Evolutionary conservation across 2,888 invertebrate genomes (phyloP).

Genomic region (Mythimna pallens): DNA sequence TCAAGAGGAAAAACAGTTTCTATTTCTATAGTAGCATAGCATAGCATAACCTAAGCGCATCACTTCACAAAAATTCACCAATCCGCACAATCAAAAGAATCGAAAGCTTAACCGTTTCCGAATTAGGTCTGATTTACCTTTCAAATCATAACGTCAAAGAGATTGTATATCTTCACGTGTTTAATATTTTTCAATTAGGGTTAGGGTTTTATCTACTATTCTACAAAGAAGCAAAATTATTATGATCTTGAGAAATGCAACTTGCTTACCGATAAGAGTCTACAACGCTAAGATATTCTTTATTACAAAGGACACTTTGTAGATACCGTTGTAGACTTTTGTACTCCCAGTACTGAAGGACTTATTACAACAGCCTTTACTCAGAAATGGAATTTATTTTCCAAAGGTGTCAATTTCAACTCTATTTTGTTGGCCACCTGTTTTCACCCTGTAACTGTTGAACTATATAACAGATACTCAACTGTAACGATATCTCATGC

Average conservation of each 20-base stretch:
- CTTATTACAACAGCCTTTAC: background rate
- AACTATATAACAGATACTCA: background rate
- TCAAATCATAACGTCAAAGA: constrained; percentile 3
- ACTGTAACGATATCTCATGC: background rate
- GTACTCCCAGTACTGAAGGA: background rate
- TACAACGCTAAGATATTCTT: background rate
- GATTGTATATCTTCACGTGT: constrained; percentile 3
- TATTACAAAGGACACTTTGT: background rate
- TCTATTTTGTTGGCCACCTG: background rate
- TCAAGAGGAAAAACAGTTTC: background rate
- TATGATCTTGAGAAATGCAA: constrained; percentile 18
- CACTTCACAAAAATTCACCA: no score
- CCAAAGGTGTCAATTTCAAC: background rate
- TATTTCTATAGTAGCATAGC: no score
- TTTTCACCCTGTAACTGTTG: background rate
- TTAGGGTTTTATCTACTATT: background rate
- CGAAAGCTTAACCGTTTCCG: constrained; percentile 16
- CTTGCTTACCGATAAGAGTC: constrained; percentile 8
- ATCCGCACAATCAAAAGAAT: no score
- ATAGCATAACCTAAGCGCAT: no score
- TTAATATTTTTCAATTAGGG: constrained; percentile 24
- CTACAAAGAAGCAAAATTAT: constrained; percentile 6
- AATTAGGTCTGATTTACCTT: constrained; percentile 9
- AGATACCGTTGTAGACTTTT: no score
- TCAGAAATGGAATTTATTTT: background rate